phyloP scores from a whole-genome alignment of 2,888 invertebrate genomes.

The Lycaena phlaeas region DNA sequence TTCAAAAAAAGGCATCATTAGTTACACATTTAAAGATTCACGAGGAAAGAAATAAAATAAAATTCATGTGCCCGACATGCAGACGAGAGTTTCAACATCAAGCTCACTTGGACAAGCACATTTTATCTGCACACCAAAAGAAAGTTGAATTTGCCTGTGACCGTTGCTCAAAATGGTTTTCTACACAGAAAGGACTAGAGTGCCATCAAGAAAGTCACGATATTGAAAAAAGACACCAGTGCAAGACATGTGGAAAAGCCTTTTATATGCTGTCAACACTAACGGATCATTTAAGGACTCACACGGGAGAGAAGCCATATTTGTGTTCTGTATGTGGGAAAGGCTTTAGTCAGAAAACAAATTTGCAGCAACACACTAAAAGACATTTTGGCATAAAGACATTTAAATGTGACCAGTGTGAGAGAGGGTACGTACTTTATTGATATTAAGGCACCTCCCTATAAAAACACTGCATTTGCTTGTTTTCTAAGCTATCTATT shows the following conservation, averaged over 20 bases:
- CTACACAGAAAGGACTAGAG: conserved; percentile 49
- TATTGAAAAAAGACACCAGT: conserved; percentile 60
- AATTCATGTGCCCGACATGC: conserved; percentile 43
- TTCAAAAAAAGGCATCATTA: conserved; percentile 41
- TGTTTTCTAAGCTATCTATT: no score
- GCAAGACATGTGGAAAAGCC: conserved; percentile 52
- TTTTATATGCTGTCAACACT: conserved; percentile 70
- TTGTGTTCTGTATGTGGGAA: conserved; percentile 72
- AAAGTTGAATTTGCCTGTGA: conserved; percentile 56
- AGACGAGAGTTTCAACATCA: conserved; percentile 71
- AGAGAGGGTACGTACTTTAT: conserved; percentile 37
- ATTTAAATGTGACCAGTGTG: conserved; percentile 58
- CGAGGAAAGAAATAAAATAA: conserved; percentile 31
- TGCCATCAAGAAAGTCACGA: conserved; percentile 60
- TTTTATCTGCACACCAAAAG: conserved; percentile 53
- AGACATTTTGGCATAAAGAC: conserved; percentile 68
- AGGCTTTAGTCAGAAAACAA: conserved; percentile 74
- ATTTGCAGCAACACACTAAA: conserved; percentile 71
- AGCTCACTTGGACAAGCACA: conserved; percentile 68
- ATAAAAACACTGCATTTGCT: no score
- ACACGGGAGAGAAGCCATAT: conserved; percentile 74
- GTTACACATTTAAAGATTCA: conserved; percentile 42
- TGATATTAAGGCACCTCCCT: no score
- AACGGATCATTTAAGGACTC: conserved; percentile 73
- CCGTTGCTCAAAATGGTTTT: conserved; percentile 51